These are phyloP conservation scores for Drosophila miranda DNA, from an alignment of 1,140 invertebrate genomes.

Conservation along the genomic window DNA sequence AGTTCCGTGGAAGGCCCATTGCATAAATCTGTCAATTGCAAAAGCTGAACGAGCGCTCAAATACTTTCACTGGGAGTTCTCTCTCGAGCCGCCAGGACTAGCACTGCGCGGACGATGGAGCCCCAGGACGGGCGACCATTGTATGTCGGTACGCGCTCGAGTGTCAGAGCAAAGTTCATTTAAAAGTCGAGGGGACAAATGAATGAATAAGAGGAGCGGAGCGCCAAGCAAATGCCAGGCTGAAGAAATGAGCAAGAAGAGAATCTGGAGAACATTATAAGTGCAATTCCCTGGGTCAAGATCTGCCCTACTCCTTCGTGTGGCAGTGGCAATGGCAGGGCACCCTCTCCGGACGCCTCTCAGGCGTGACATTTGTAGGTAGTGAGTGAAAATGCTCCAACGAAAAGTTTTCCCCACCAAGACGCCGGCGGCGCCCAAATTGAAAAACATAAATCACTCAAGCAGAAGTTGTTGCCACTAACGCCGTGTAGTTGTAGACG, in stretches of 20 bases:
- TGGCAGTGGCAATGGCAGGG: constrained; percentile 24
- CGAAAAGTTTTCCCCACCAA: constrained; percentile 31
- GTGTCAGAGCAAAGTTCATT: constrained; percentile 67
- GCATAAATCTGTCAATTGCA: constrained; percentile 75
- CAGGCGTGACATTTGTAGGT: constrained; percentile 54
- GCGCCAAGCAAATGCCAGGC: constrained; percentile 33
- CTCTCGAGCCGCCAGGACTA: neutral
- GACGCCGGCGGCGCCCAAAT: constrained; percentile 52
- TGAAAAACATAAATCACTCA: constrained; percentile 80
- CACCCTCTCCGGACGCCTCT: constrained; percentile 24
- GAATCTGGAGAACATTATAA: constrained; percentile 35
- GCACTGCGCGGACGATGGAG: no score
- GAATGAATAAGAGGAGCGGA: constrained; percentile 66
- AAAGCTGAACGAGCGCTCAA: constrained; percentile 67
- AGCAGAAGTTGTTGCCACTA: constrained; percentile 65
- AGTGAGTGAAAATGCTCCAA: constrained; percentile 34
- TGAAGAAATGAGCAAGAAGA: constrained; percentile 42
- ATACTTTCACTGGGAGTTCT: constrained; percentile 32
- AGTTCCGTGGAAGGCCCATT: constrained; percentile 14
- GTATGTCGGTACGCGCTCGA: constrained; percentile 26
- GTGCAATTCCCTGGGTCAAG: constrained; percentile 61
- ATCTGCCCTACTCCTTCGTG: neutral
- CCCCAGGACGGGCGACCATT: constrained; percentile 9
- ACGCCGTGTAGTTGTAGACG: constrained; percentile 9
- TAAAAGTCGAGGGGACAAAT: constrained; percentile 77